Evolutionary conservation across 2,797 vertebrate species (phyloP).

Genomic region (Peromyscus aztecus): DNA sequence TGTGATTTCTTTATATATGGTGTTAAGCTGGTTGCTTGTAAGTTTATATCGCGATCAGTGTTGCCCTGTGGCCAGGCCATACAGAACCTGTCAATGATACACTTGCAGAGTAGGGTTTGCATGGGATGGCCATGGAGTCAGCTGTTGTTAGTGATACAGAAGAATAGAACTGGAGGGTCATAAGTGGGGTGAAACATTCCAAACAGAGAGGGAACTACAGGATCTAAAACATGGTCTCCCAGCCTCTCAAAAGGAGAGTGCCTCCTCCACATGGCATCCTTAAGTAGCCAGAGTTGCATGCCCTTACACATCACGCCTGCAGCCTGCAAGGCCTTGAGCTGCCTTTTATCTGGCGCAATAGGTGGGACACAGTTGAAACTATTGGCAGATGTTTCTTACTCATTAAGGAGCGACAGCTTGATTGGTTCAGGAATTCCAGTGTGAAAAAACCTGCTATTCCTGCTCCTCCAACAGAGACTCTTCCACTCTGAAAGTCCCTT

Average conservation of each 20-base stretch:
- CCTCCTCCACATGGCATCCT: background rate
- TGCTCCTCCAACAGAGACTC: slow-evolving; percentile 79
- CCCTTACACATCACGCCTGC: slow-evolving; percentile 57
- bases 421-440: slow-evolving; percentile 63
- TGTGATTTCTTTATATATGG: slow-evolving; percentile 59
- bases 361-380: slow-evolving; percentile 37
- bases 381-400: slow-evolving; percentile 68
- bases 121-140: slow-evolving; percentile 39
- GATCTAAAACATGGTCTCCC: slow-evolving; percentile 32
- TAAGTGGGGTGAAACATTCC: slow-evolving; percentile 50
- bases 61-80: slow-evolving; percentile 48
- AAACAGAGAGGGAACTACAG: slow-evolving; percentile 38
- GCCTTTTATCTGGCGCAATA: slow-evolving; percentile 38
- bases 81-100: background rate
- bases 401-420: slow-evolving; percentile 18
- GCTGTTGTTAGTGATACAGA: slow-evolving; percentile 52
- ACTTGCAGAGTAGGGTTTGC: slow-evolving; percentile 47
- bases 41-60: slow-evolving; percentile 33
- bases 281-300: background rate
- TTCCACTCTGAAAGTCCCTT: slow-evolving; percentile 45
- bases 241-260: background rate
- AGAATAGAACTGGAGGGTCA: slow-evolving; percentile 57
- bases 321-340: slow-evolving; percentile 57
- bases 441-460: slow-evolving; percentile 86
- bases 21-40: slow-evolving; percentile 21